phyloP scores from a whole-genome alignment of 2,113 vertebrate species.

The Cinclus mexicanus region DNA sequence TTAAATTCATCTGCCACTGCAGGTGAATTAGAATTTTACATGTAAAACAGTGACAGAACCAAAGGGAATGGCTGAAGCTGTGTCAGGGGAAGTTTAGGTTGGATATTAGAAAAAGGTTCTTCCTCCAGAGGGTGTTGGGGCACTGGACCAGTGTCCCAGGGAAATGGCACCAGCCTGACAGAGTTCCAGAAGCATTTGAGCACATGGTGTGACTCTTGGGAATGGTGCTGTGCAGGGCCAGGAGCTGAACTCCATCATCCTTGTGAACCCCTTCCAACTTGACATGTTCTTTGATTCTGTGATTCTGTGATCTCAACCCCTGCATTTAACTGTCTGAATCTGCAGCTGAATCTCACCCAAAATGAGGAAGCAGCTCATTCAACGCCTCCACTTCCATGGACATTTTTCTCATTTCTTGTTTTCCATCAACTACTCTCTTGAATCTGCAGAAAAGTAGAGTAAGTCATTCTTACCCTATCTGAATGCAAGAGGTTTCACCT shows the following conservation, averaged over 20 bases:
- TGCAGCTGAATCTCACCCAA: background rate
- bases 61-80: background rate
- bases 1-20: background rate
- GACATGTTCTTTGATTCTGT: background rate
- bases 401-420: background rate
- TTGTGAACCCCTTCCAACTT: background rate
- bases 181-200: background rate
- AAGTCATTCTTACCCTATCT: background rate
- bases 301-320: background rate
- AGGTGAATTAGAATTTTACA: background rate
- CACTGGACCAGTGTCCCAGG: background rate
- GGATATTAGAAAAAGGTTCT: background rate
- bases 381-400: background rate
- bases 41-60: background rate
- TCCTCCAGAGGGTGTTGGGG: background rate
- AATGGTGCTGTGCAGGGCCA: background rate
- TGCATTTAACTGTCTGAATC: background rate
- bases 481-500: background rate
- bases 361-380: background rate
- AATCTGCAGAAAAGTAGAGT: background rate
- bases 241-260: background rate
- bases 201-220: background rate
- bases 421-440: background rate
- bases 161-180: background rate
- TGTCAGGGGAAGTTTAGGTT: background rate